Conservation (phyloP, 2,113 vertebrate species). For the Halichoeres trimaculatus region DNA sequence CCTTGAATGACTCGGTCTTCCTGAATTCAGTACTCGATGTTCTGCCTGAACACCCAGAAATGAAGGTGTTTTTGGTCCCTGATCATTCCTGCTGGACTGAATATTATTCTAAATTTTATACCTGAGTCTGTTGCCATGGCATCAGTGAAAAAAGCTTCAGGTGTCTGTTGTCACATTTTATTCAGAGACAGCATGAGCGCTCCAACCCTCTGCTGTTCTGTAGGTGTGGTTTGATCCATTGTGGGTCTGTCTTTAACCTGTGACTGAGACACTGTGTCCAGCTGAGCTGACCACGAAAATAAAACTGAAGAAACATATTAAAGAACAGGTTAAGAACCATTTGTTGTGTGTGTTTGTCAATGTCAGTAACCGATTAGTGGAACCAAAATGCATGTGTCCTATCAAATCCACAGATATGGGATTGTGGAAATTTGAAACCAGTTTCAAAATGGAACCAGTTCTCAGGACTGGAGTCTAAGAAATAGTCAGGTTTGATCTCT, state of each 20-base stretch:
- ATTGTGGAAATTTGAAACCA: too few relatives aligned
- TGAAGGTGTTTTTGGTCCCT: background rate
- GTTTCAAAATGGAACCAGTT: too few relatives aligned
- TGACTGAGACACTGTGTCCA: conserved; percentile 22
- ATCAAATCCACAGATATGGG: too few relatives aligned
- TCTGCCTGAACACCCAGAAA: conserved; percentile 30
- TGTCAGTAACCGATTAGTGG: too few relatives aligned
- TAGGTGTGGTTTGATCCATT: conserved; percentile 18
- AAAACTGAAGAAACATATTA: too few relatives aligned
- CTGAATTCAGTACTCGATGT: conserved; percentile 35
- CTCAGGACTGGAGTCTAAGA: too few relatives aligned
- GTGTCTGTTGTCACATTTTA: conserved; percentile 62
- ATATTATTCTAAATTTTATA: conserved; percentile 33
- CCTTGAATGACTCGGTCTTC: conserved; percentile 26
- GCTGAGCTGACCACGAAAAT: conserved; percentile 18
- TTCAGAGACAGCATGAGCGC: conserved; percentile 50
- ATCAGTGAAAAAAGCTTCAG: conserved; percentile 51
- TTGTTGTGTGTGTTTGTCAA: too few relatives aligned
- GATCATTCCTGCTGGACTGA: background rate
- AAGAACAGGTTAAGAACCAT: too few relatives aligned
- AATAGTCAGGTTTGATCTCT: too few relatives aligned
- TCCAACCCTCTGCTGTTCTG: conserved; percentile 28
- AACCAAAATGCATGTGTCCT: too few relatives aligned
- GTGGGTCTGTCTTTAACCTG: conserved; percentile 4
- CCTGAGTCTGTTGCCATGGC: conserved; percentile 71